These are phyloP conservation scores for Prunella fulvescens DNA, from an alignment of 2,113 vertebrate genomes.

Conservation along the genomic window DNA sequence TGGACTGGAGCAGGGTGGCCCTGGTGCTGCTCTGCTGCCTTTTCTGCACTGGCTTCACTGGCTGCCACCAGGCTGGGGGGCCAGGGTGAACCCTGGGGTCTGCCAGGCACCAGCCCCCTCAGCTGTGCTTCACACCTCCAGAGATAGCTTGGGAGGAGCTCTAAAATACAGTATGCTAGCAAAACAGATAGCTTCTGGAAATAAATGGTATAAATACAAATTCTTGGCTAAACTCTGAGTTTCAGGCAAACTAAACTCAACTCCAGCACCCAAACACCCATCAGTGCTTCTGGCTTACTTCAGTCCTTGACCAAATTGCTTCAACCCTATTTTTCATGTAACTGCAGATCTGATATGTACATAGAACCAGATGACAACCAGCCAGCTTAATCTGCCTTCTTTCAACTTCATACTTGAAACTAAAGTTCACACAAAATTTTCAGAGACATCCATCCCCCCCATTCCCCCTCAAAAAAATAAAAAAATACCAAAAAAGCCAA, in stretches of 20 bases:
- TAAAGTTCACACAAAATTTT: conserved; percentile 28
- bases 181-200: background rate
- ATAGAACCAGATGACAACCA: background rate
- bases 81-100: fast-evolving
- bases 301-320: background rate
- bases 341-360: background rate
- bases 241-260: background rate
- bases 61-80: background rate
- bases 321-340: background rate
- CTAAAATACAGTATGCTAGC: background rate
- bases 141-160: background rate
- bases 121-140: background rate
- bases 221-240: background rate
- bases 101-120: background rate
- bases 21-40: background rate
- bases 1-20: background rate
- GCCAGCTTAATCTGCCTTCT: background rate
- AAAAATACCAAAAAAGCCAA: too few relatives aligned
- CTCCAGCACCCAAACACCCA: background rate
- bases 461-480: fast-evolving
- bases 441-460: background rate
- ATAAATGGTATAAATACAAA: background rate
- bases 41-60: too few relatives aligned
- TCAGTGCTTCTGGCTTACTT: background rate
- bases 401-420: background rate